Conservation (phyloP, 2,888 invertebrate genomes). For the Chirona hameri region DNA sequence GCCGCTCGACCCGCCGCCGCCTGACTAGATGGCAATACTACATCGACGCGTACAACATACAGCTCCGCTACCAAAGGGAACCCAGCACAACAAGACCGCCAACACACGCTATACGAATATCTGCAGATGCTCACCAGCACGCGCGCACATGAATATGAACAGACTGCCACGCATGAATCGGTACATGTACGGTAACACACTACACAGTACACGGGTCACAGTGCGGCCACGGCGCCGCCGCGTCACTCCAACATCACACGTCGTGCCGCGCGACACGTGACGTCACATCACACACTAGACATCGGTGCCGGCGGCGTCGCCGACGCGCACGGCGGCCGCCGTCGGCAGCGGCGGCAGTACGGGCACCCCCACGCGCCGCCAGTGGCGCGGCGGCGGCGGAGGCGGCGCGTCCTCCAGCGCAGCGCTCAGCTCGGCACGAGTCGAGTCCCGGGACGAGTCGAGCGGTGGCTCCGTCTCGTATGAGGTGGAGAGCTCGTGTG, state of each 20-base stretch:
- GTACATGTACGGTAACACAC: neutral
- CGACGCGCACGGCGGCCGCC: neutral
- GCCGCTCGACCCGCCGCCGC: neutral
- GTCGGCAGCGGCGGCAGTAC: conserved; percentile 10
- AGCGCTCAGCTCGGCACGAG: neutral
- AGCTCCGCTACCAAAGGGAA: neutral
- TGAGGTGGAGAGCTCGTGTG: neutral
- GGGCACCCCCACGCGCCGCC: neutral
- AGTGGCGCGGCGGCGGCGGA: neutral
- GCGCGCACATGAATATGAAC: neutral
- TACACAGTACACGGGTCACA: too few relatives aligned
- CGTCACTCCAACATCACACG: neutral
- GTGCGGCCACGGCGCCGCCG: neutral
- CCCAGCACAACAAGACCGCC: neutral
- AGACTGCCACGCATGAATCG: neutral
- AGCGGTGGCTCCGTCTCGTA: neutral
- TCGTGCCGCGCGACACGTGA: too few relatives aligned
- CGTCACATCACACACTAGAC: neutral
- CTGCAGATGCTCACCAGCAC: neutral
- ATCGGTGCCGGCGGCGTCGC: neutral
- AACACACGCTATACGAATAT: neutral
- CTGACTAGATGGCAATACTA: conserved; percentile 7
- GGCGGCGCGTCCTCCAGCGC: neutral
- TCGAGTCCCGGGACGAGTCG: neutral
- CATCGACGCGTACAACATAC: neutral